Base-by-base conservation (phyloP, 2,888 invertebrate genomes). In the Ormyrus thymus region DNA sequence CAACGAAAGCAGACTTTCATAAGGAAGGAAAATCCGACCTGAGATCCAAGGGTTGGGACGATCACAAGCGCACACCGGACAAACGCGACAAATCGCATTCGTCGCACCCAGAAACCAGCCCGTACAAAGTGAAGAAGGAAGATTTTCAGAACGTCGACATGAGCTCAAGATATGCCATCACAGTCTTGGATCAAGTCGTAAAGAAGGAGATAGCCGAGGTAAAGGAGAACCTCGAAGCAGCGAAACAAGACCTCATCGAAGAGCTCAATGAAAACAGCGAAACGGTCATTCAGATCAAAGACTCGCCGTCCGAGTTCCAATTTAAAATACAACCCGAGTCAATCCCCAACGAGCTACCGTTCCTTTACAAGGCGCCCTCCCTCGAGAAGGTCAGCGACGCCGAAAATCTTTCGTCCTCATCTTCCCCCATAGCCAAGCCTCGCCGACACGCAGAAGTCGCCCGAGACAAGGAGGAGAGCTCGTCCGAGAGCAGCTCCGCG, bases 301-400 rank as follows among this genome's bases (percentile, higher is more conserved):
- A 94, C 83, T 94, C 94, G 0, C 94, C 94, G 5, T 94, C 94
- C 1, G 95, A 95, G 87, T 95, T 95, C 85, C 94, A 94, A 86
- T 94, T 95, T 75, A 94, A 93, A 88, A 89, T 93, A 3, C 87
- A 90, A 83, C 92, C 92, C 15, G 93, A 93, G 89, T 92, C 92
- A 15, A 93, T 93, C 62, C 92, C 91, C 58, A 93, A 93, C 87
- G 93, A 93, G 51, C 61, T 93, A 65, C 91, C 92, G 43, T 87
- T 90, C 84, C 84, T 90, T 65, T 90, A 89, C 83, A 91, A 91
- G 82, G 87, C 89, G 4, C 91, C 92, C 59, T 90, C 91, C 15
- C 81, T 82, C 8, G 87, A 85, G 45, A 74, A 76, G 1, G 66
- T 70, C 8, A 86, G 84, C 29, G 85, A 86, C 9, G 87, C 83